A percentile compares a stretch with the other conserved stretches of the same genome.
These are phyloP conservation scores for Neoarius graeffei DNA, from an alignment of 2,113 vertebrate species.

Conservation along the genomic window DNA sequence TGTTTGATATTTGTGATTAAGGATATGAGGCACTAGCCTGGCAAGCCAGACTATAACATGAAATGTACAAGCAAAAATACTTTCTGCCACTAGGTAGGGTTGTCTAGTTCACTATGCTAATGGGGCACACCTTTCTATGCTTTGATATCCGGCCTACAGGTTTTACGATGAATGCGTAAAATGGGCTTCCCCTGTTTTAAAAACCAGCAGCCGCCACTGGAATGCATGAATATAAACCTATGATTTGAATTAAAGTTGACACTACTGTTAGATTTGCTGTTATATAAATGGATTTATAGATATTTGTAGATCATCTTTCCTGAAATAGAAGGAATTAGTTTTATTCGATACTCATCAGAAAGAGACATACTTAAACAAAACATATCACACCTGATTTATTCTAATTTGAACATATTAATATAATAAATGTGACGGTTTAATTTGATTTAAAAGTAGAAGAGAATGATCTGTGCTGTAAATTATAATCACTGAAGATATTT, in stretches of 20 bases:
- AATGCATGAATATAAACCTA: background rate
- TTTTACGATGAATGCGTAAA: no score
- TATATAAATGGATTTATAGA: conserved; percentile 5
- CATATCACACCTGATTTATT: conserved; percentile 16
- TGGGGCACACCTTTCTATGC: no score
- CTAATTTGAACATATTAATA: conserved; percentile 42
- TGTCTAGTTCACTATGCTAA: no score
- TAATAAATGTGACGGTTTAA: conserved; percentile 44
- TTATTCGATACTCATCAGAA: no score
- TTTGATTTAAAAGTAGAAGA: conserved; percentile 30
- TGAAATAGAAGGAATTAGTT: background rate
- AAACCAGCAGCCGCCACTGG: no score
- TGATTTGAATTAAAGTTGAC: background rate
- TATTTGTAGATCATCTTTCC: background rate
- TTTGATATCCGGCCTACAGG: no score
- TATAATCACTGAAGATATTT: background rate
- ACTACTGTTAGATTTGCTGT: background rate
- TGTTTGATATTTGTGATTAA: no score
- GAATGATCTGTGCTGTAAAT: background rate
- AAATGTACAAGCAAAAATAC: no score
- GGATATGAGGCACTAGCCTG: no score
- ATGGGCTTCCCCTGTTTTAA: no score
- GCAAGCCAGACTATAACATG: no score
- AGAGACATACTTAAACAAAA: conserved; percentile 21
- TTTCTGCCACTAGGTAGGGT: no score